Evolutionary conservation across 2,888 invertebrate genomes (phyloP), one percentile per base, ranked within the genome.

Genomic region (Orthosia gracilis): DNA sequence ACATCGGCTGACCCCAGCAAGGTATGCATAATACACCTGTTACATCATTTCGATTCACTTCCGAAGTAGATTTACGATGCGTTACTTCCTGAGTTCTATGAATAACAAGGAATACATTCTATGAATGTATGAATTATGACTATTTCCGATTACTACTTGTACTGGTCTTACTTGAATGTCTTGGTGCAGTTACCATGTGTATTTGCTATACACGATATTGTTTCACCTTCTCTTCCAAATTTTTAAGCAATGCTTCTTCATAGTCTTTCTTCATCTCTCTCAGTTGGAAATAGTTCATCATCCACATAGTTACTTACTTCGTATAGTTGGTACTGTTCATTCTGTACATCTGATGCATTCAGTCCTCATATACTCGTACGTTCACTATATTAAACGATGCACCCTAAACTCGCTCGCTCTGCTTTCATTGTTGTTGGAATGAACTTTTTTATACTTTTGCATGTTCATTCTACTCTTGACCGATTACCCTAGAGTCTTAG

Each of bases 1-100:
- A 96, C 97, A 7, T 95, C 96, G 31, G 94, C 95, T 58, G 96
- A 97, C 86, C 94, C 94, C 18, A 95, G 88, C 83, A 96, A 96
- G 94, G 96, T 96, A 83, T 83, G 85, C 79, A 57, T 70, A 59
- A 69, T 23, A n/a, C 72, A 50, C 17, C 54, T 78, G 52, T 74
- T 76, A 66, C 45, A 62, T 78, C 67, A 76, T 70, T 45, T 18
- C 31, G 52, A 77, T 40, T 79, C 31, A 79, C 78, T 79, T 80
- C 83, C 71, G 77, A 77, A 73, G 45, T 77, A 70, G 69, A 70
- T 71, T 79, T 82, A 76, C 57, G 58, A 76, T 76, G 78, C 81
- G 73, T 81, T 52, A 82, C 83, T 82, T 86, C 84, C 85, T 76
- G 52, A 75, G 31, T 40, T 68, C 65, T 67, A 77, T 78, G 66